Evolutionary conservation across 2,888 invertebrate genomes (phyloP), one percentile per base, ranked within the genome.

Genomic region (Odontocerum albicorne): DNA sequence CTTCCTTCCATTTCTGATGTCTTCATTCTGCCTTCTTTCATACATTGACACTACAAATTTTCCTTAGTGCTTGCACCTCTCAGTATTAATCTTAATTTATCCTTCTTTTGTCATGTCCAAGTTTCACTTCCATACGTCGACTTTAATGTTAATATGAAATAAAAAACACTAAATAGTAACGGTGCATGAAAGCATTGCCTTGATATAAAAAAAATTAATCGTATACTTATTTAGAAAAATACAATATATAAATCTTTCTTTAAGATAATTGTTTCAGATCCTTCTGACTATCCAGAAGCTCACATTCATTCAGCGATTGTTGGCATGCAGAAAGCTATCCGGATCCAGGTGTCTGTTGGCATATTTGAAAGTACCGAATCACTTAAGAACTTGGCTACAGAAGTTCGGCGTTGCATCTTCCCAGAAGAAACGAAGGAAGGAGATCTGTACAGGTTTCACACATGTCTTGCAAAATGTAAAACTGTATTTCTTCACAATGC

Each of bases 391-490:
- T 16, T 53, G 2, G 12, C 19, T 3, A 39, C 12, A n/a, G 17
- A 46, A 1, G 21, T 10, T 2, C 39, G 53, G n/a, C 47, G 35
- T 21, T 53, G 53, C 27, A 27, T 47, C 13, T 31, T 46, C 15
- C 35, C 39, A n/a, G n/a, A 22, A 3, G 53, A 53, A 10, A 2
- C 63, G 65, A 45, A 63, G 72, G 40, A 64, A 64, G 52, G 72
- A 10, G 22, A 38, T 36, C 8, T n/a, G 10, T 60, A 60, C 19
- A 55, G 55, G 32, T 60, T 49, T 22, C 55, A 60, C 35, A 55
- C 52, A n/a, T 73, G 73, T 59, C 62, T 72, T n/a, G 69, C 69
- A 0, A 66, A 70, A 54, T 73, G 73, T 46, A 62, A 67, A 36
- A 67, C 69, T 17, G 59, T 64, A 15, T 60, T 64, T 17, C 64